phyloP scores from a whole-genome alignment of 2,888 invertebrate species.

The Lysandra bellargus region DNA sequence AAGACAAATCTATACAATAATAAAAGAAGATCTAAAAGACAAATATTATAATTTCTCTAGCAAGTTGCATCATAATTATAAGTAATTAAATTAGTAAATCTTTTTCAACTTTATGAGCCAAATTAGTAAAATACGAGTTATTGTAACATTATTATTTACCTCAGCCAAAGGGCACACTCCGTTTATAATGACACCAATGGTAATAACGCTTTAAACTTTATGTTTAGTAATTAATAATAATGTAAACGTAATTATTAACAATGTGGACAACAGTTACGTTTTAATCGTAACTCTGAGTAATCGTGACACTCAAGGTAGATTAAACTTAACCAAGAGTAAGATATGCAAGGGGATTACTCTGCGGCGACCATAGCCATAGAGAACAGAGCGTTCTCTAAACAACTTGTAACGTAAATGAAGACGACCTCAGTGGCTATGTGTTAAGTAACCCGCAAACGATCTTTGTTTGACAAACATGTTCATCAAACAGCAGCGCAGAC shows the following conservation, averaged over 20 bases:
- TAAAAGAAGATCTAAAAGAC: too few relatives aligned
- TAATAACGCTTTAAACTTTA: background rate
- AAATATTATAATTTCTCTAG: too few relatives aligned
- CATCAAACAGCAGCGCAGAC: too few relatives aligned
- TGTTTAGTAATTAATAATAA: background rate
- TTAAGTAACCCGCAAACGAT: too few relatives aligned
- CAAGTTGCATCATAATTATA: too few relatives aligned
- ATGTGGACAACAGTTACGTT: constrained; percentile 15
- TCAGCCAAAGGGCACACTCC: too few relatives aligned
- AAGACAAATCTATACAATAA: too few relatives aligned
- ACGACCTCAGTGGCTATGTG: too few relatives aligned
- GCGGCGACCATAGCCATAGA: background rate
- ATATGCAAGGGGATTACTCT: constrained; percentile 39
- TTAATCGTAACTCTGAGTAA: background rate
- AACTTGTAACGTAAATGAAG: background rate
- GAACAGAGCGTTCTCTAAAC: background rate
- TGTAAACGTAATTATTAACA: background rate
- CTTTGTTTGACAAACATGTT: too few relatives aligned
- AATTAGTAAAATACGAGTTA: too few relatives aligned
- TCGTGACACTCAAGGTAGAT: background rate
- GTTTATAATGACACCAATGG: background rate
- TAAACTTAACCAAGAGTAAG: constrained; percentile 20
- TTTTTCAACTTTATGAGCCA: too few relatives aligned
- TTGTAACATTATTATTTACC: too few relatives aligned
- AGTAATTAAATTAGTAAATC: background rate